These are phyloP conservation scores for Oreochromis tanganicae DNA, from an alignment of 2,113 vertebrate genomes.

Conservation along the genomic window DNA sequence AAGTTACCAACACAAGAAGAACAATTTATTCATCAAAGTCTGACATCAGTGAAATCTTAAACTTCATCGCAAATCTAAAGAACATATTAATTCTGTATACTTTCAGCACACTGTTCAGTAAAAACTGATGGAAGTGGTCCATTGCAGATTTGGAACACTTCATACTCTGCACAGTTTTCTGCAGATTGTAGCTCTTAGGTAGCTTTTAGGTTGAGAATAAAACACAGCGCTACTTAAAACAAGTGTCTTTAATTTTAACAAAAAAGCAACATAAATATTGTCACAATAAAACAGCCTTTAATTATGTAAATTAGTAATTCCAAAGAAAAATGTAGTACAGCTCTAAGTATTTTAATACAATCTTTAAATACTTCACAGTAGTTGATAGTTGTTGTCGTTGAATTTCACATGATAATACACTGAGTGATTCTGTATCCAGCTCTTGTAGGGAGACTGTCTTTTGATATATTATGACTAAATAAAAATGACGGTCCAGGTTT, in stretches of 20 bases:
- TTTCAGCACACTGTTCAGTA: neutral
- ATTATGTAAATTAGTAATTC: neutral
- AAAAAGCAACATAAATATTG: neutral
- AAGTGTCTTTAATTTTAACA: neutral
- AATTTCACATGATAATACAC: neutral
- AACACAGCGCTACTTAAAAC: neutral
- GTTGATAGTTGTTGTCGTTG: neutral
- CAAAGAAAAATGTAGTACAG: neutral
- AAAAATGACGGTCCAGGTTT: neutral
- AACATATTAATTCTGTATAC: neutral
- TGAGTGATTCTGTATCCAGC: neutral
- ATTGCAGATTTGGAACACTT: neutral
- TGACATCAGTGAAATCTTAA: neutral
- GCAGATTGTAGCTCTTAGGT: neutral
- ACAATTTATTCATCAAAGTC: neutral
- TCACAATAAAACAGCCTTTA: neutral
- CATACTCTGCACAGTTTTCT: neutral
- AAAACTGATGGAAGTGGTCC: neutral
- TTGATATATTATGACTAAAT: neutral
- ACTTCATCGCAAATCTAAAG: neutral
- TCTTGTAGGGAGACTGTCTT: neutral
- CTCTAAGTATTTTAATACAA: neutral
- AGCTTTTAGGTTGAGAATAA: neutral
- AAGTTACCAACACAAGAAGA: neutral
- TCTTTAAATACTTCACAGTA: neutral